Conservation (phyloP, 2,888 invertebrate species). For the Lepidonotus clava region DNA sequence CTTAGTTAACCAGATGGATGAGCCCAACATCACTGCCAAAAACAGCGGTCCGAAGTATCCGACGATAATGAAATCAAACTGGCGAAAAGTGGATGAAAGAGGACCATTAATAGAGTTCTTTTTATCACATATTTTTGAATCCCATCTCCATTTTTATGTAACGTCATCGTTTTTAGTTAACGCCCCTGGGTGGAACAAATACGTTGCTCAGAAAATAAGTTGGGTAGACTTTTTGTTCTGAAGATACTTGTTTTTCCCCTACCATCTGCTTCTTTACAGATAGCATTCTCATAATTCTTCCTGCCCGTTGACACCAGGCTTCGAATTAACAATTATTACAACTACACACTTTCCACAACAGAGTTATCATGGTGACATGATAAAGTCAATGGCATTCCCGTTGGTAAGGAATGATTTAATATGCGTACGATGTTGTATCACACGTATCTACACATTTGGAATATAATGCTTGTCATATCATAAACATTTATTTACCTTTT, state of each 20-base stretch:
- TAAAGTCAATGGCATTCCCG: too few relatives aligned
- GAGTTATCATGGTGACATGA: too few relatives aligned
- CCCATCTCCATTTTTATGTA: neutral
- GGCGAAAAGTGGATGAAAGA: slow-evolving; percentile 15
- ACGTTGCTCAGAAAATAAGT: slow-evolving; percentile 6
- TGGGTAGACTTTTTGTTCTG: neutral
- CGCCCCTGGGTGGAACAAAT: slow-evolving; percentile 25
- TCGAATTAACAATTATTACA: too few relatives aligned
- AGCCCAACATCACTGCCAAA: neutral
- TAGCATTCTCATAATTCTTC: neutral
- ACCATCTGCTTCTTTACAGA: slow-evolving; percentile 23
- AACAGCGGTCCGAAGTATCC: neutral
- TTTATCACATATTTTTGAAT: slow-evolving; percentile 15
- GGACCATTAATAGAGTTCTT: slow-evolving; percentile 3
- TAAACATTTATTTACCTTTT: too few relatives aligned
- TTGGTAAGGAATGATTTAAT: too few relatives aligned
- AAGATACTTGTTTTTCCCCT: neutral
- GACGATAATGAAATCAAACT: slow-evolving; percentile 38
- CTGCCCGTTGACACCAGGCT: too few relatives aligned
- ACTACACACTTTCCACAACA: too few relatives aligned
- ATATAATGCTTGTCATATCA: too few relatives aligned
- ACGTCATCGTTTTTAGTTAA: neutral
- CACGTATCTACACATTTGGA: too few relatives aligned
- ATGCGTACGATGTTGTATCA: too few relatives aligned
- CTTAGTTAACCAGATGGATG: neutral